Evolutionary conservation across 2,888 invertebrate genomes (phyloP).

Genomic region (Morpho deidamia): DNA sequence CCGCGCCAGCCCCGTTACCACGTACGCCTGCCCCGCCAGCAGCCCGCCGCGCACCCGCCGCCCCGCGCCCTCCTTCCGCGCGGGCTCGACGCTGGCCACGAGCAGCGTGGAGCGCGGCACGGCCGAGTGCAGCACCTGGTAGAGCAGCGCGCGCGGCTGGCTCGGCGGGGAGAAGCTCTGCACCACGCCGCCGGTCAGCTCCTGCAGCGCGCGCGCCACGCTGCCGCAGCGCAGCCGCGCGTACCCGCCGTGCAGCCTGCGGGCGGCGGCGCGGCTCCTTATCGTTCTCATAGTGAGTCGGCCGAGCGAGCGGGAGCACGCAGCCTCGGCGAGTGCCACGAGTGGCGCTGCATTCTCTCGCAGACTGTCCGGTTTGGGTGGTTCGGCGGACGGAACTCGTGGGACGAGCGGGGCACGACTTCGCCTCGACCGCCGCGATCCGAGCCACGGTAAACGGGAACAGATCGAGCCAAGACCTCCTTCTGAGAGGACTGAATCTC

Average conservation of each 20-base stretch:
- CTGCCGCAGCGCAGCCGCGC: conserved; percentile 69
- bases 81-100: conserved; percentile 71
- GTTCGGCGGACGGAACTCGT: too few relatives aligned
- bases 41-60: conserved; percentile 79
- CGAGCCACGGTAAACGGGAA: too few relatives aligned
- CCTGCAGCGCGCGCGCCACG: conserved; percentile 84
- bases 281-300: too few relatives aligned
- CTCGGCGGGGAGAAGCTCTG: conserved; percentile 83
- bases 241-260: conserved; percentile 75
- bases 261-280: not conserved
- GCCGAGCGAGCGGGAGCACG: too few relatives aligned
- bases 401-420: too few relatives aligned
- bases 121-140: conserved; percentile 78
- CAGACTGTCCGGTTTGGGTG: too few relatives aligned
- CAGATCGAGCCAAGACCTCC: too few relatives aligned
- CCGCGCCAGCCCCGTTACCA: conserved; percentile 84
- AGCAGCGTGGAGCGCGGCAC: conserved; percentile 84
- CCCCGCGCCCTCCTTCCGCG: conserved; percentile 15
- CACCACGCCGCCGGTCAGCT: conserved; percentile 86
- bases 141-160: conserved; percentile 81
- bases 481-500: too few relatives aligned
- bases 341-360: too few relatives aligned
- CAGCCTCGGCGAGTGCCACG: too few relatives aligned
- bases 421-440: too few relatives aligned
- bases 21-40: conserved; percentile 83